Evolutionary conservation across 2,797 vertebrate species (phyloP).

Genomic region (Tamandua tetradactyla): DNA sequence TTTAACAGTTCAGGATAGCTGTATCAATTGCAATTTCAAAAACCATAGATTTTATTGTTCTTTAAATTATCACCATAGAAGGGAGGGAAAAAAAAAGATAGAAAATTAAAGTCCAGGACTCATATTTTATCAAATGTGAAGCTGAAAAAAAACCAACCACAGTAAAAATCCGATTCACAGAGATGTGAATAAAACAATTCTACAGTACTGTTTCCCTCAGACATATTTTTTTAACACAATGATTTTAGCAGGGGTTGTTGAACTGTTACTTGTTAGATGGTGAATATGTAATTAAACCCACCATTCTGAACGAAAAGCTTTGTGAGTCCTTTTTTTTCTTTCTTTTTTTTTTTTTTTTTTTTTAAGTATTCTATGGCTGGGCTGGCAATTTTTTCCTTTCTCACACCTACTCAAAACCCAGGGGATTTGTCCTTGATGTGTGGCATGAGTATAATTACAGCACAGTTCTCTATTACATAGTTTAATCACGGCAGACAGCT

Average conservation of each 20-base stretch:
- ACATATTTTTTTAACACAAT: conserved; percentile 63
- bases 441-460: conserved; percentile 82
- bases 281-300: conserved; percentile 72
- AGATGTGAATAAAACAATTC: conserved; percentile 34
- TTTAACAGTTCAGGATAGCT: conserved; percentile 44
- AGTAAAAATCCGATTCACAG: not conserved
- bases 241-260: conserved; percentile 72
- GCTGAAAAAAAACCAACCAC: conserved; percentile 27
- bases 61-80: conserved; percentile 54
- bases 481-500: conserved; percentile 79
- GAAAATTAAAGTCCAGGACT: conserved; percentile 49
- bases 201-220: conserved; percentile 10
- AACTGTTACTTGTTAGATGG: conserved; percentile 66
- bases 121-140: conserved; percentile 39
- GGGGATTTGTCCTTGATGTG: conserved; percentile 59
- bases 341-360: conserved; percentile 81
- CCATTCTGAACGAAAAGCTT: conserved; percentile 69
- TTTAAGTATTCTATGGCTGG: conserved; percentile 62
- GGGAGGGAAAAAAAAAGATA: conserved; percentile 2
- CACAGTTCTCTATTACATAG: conserved; percentile 30
- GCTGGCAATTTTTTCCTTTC: conserved; percentile 83
- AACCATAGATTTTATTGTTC: conserved; percentile 40
- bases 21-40: conserved; percentile 48
- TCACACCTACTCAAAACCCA: conserved; percentile 85
- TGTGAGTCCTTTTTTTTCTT: conserved; percentile 73